Percentiles rank a stretch among this genome's conserved stretches.
Evolutionary conservation across 2,113 vertebrate genomes (phyloP).

Genomic region (Eublepharis macularius): DNA sequence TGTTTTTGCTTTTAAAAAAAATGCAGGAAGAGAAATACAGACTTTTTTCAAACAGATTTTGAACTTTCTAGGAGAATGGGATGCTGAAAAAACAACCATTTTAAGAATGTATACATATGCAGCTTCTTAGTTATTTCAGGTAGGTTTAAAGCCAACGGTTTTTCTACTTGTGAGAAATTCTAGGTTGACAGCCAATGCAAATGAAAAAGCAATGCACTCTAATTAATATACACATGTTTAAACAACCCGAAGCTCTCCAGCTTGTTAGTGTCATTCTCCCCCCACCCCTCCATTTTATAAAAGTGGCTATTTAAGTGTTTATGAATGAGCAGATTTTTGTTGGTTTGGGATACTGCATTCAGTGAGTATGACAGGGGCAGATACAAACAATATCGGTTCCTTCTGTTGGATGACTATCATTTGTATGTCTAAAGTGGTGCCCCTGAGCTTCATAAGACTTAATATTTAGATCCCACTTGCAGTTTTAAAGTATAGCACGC

Average conservation of each 20-base stretch:
- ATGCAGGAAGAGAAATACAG: background rate
- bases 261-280: background rate
- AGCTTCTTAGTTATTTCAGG: background rate
- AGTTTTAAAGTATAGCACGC: no score
- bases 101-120: background rate
- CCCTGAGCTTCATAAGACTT: no score
- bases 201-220: background rate
- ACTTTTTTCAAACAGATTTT: background rate
- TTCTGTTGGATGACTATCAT: background rate
- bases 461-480: no score
- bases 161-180: background rate
- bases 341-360: background rate
- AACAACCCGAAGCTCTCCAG: background rate
- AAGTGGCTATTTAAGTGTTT: background rate
- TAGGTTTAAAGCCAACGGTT: slow-evolving; percentile 5
- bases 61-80: slow-evolving; percentile 16
- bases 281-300: background rate
- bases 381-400: background rate
- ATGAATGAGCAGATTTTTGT: background rate
- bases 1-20: slow-evolving; percentile 42
- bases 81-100: background rate
- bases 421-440: no score
- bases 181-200: background rate
- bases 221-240: background rate
- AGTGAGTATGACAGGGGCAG: background rate